Base-by-base conservation (phyloP, 2,113 vertebrate genomes). In the Lasiurus borealis region DNA sequence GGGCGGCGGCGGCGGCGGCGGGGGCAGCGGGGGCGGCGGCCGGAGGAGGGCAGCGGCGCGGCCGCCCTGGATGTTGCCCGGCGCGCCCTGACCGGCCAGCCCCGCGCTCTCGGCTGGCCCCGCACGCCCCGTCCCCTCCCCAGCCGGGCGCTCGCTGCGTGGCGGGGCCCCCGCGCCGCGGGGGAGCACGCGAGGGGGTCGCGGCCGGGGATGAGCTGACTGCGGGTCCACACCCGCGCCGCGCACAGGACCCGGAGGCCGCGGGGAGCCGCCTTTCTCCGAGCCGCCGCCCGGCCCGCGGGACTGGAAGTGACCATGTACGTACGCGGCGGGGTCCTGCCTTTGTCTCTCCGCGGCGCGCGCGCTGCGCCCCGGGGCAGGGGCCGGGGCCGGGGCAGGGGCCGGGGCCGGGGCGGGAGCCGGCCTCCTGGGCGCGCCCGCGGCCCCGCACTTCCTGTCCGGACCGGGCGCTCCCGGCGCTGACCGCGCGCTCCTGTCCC, bases 221-320 rank as follows among this genome's bases (percentile, higher is more conserved):
- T 91, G 90, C 76, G 25, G 86, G 81, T 5, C 40, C 40, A 2
- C 59, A 66, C 48, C n/a, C n/a, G 10, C 12, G 34, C 82, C 5
- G 91, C 91, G 62, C 64, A 31, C 91, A 62, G 88, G 95, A 96
- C 83, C 84, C 87, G 40, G 18, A 82, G 80, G 84, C 72, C 66
- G 85, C 27, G 68, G 85, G 80, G 50, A 80, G 85, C 95, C 71
- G 84, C 78, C 57, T 85, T 77, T 68, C 83, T 78, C 68, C 0
- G 52, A 73, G 90, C 90, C 78, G 95, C 94, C 96, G 62, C 94
- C 90, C 91, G 50, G 94, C 94, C 54, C 64, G 46, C n/a, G 59
- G 97, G 96, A 88, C 69, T 77, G 46, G 96, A 97, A n/a, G n/a
- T n/a, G 92, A 98, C n/a, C 98, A 98, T 98, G 98, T 98, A 98